Conservation (phyloP, 35 echinoderm and acorn worm genomes). For the Eucidaris tribuloides region DNA sequence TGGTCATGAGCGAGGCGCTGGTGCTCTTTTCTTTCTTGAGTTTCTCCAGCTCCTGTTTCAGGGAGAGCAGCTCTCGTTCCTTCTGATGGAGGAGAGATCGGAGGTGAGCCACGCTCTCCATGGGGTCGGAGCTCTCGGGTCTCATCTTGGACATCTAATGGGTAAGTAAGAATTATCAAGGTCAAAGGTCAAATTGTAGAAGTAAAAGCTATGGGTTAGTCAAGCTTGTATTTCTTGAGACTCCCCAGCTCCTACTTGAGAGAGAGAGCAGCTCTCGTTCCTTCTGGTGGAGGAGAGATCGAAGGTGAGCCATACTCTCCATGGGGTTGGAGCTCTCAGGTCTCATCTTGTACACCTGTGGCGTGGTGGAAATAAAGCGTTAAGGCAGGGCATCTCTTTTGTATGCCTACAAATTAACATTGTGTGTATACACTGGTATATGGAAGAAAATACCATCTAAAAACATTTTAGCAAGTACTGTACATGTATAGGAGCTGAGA, state of each 20-base stretch:
- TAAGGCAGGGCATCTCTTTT: no score
- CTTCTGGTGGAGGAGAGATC: slow-evolving; percentile 66
- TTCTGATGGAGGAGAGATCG: slow-evolving; percentile 72
- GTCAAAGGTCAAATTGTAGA: background rate
- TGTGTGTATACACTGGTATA: no score
- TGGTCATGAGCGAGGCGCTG: slow-evolving; percentile 64
- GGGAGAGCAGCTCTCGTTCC: slow-evolving; percentile 63
- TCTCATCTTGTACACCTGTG: slow-evolving; percentile 89
- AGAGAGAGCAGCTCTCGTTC: slow-evolving; percentile 71
- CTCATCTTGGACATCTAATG: slow-evolving; percentile 90
- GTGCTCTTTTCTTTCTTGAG: slow-evolving; percentile 74
- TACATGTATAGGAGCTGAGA: no score
- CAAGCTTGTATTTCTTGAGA: slow-evolving; percentile 71
- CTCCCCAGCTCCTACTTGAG: slow-evolving; percentile 79
- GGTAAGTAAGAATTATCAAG: background rate
- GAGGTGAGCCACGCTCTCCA: slow-evolving; percentile 85
- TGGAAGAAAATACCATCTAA: no score
- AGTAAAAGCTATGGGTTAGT: no score
- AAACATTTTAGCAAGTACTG: no score
- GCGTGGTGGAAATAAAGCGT: no score
- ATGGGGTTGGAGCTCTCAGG: slow-evolving; percentile 83
- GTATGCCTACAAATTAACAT: no score
- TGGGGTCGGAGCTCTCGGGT: slow-evolving; percentile 80
- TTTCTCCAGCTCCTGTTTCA: slow-evolving; percentile 86
- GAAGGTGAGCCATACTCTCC: slow-evolving; percentile 85